Conservation (phyloP, 1,140 invertebrate genomes). For the Pseudomyrmex dendroicus region DNA sequence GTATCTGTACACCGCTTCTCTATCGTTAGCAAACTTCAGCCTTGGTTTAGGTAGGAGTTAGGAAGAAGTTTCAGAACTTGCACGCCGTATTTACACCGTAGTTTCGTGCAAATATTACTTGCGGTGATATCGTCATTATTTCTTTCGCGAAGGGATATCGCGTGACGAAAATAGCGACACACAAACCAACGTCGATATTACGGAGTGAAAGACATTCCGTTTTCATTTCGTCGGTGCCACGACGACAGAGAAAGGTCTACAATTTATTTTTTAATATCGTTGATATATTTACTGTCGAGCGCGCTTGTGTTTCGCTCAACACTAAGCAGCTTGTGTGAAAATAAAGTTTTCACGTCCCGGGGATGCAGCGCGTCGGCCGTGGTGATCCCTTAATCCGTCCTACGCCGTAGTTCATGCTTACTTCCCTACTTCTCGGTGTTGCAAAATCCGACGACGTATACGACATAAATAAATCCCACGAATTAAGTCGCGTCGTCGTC, state of each 20-base stretch:
- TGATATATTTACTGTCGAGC: constrained; percentile 54
- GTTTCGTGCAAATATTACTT: constrained; percentile 42
- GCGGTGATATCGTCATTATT: constrained; percentile 32
- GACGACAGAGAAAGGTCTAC: neutral
- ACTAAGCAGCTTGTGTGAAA: constrained; percentile 56
- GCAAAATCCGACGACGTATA: constrained; percentile 55
- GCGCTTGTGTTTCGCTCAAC: constrained; percentile 31
- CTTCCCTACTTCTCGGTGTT: constrained; percentile 49
- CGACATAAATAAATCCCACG: constrained; percentile 55
- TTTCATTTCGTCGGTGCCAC: neutral
- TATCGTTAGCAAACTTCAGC: constrained; percentile 35
- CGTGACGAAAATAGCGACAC: neutral
- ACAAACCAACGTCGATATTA: neutral
- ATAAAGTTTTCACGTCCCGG: constrained; percentile 55
- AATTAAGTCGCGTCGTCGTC: constrained; percentile 47
- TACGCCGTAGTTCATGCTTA: constrained; percentile 53
- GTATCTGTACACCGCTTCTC: constrained; percentile 32
- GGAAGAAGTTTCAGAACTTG: constrained; percentile 48
- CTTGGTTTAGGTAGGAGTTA: constrained; percentile 36
- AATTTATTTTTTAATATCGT: constrained; percentile 45
- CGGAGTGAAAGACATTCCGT: neutral
- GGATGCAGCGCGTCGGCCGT: neutral
- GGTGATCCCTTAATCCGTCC: constrained; percentile 64
- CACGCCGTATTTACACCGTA: constrained; percentile 11
- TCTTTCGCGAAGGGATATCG: neutral